Evolutionary conservation across 2,113 vertebrate species (phyloP).

Genomic region (Leiothrix lutea): DNA sequence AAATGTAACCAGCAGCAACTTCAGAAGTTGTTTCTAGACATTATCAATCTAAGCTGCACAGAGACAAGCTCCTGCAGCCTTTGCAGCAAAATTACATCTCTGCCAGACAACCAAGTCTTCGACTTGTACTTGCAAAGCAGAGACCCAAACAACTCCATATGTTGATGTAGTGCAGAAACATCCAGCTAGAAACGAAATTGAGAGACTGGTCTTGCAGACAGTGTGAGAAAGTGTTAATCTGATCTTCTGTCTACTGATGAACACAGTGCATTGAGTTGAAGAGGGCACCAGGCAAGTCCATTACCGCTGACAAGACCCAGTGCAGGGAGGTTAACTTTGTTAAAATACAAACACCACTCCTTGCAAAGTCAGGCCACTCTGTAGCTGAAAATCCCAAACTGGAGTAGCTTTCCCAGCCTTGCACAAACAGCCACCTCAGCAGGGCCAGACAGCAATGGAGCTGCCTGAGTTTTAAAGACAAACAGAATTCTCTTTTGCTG

Average conservation of each 20-base stretch:
- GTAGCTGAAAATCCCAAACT: background rate
- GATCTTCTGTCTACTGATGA: conserved; percentile 10
- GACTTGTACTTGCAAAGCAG: conserved; percentile 19
- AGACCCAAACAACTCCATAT: background rate
- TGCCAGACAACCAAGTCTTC: conserved; percentile 18
- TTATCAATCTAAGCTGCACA: conserved; percentile 20
- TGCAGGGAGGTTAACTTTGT: conserved; percentile 7
- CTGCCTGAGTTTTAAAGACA: background rate
- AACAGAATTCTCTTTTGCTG: background rate
- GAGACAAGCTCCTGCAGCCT: conserved; percentile 23
- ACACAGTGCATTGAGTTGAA: conserved; percentile 1
- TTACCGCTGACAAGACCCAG: background rate
- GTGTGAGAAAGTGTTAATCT: conserved; percentile 23
- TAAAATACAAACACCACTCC: background rate
- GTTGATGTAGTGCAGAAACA: conserved; percentile 22
- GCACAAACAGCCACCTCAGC: background rate
- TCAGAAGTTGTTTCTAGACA: background rate
- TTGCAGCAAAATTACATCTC: conserved; percentile 27
- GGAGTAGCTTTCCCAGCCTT: background rate
- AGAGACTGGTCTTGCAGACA: background rate
- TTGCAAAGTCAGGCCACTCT: background rate
- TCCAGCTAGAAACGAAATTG: background rate
- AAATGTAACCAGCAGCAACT: conserved; percentile 43
- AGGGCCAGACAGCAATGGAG: background rate
- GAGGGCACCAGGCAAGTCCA: conserved; percentile 30